phyloP scores from a whole-genome alignment of 2,797 vertebrate genomes.

The Adrianichthys oophorus region DNA sequence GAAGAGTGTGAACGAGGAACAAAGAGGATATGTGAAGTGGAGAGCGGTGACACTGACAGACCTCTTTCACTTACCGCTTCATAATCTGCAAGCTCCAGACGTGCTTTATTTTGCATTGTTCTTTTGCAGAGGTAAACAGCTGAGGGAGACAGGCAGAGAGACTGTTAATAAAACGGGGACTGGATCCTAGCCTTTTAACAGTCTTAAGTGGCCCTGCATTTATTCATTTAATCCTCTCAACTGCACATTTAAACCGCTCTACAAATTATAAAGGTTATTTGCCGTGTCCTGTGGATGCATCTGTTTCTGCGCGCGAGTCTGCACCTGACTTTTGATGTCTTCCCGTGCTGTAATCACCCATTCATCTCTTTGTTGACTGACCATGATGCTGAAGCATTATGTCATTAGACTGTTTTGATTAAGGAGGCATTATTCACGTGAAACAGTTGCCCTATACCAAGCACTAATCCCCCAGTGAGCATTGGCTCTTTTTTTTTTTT shows the following conservation, averaged over 20 bases:
- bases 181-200: constrained; percentile 53
- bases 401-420: constrained; percentile 67
- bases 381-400: constrained; percentile 60
- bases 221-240: constrained; percentile 69
- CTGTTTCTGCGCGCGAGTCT: constrained; percentile 11
- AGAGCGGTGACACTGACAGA: constrained; percentile 29
- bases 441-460: constrained; percentile 47
- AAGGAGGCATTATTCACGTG: constrained; percentile 51
- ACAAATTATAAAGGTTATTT: constrained; percentile 60
- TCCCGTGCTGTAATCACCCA: constrained; percentile 41
- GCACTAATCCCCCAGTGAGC: constrained; percentile 46
- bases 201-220: constrained; percentile 65
- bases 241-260: constrained; percentile 62
- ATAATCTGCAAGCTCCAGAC: constrained; percentile 95
- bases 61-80: constrained; percentile 87
- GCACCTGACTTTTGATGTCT: constrained; percentile 50
- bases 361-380: constrained; percentile 61
- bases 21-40: constrained; percentile 23
- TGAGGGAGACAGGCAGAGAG: constrained; percentile 65
- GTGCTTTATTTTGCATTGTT: constrained; percentile 99
- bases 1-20: constrained; percentile 9
- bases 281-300: constrained; percentile 18
- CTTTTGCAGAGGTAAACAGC: constrained; percentile 99
- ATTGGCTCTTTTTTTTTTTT: constrained; percentile 11
- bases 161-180: constrained; percentile 36